These are phyloP conservation scores for Saccopteryx leptura DNA, from an alignment of 2,113 vertebrate species.

Conservation along the genomic window DNA sequence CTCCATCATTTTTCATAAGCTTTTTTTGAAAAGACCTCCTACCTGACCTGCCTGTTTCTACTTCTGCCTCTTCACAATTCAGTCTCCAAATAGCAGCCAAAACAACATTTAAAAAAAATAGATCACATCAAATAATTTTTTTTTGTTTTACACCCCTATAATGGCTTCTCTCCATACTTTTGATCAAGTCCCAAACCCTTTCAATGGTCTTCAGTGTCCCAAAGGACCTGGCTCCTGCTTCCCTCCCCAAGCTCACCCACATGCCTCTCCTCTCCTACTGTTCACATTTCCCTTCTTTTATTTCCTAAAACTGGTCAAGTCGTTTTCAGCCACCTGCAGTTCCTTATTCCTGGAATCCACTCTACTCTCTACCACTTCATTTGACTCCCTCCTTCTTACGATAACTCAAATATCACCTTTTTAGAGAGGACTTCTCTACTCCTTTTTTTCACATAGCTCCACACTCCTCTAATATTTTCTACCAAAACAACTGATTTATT, in stretches of 20 bases:
- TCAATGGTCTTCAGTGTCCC: neutral
- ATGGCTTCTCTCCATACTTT: neutral
- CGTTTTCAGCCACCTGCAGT: neutral
- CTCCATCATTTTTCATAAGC: neutral
- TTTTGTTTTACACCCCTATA: neutral
- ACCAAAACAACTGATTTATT: neutral
- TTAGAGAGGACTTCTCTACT: neutral
- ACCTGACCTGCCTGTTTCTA: neutral
- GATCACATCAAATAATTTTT: neutral
- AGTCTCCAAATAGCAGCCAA: neutral
- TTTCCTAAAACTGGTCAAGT: neutral
- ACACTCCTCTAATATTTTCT: neutral
- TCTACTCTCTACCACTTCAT: neutral
- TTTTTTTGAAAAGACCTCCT: neutral
- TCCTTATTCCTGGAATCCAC: neutral
- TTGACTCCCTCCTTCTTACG: neutral
- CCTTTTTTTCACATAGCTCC: neutral
- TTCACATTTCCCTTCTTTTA: neutral
- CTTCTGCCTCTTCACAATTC: neutral
- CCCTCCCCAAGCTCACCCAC: neutral
- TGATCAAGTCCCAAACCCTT: neutral
- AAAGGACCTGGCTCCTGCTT: neutral
- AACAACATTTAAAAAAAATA: slow-evolving; percentile 6
- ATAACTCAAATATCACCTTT: neutral
- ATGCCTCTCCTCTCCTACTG: neutral